Conservation (phyloP, 2,888 invertebrate genomes). For the Eristalinus sepulchralis region DNA sequence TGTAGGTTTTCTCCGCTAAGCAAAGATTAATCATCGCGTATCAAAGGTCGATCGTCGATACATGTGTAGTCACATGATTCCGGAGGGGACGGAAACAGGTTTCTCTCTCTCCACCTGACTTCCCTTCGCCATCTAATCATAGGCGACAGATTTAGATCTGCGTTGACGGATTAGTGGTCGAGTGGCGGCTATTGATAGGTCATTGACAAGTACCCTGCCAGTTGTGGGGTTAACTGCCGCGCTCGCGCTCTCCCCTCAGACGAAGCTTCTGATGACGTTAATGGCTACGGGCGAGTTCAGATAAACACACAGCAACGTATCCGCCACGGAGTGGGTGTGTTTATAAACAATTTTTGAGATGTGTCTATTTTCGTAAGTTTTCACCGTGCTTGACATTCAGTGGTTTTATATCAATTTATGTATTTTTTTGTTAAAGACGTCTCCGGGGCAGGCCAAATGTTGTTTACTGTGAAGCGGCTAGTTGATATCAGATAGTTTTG, state of each 20-base stretch:
- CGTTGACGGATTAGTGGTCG: not conserved
- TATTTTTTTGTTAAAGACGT: not conserved
- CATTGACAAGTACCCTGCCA: slow-evolving; percentile 13
- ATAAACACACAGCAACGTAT: not conserved
- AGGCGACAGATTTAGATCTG: not conserved
- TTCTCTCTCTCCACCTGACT: not conserved
- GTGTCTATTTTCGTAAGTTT: not conserved
- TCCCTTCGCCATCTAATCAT: not conserved
- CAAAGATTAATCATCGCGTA: slow-evolving; percentile 16
- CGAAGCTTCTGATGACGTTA: slow-evolving; percentile 6
- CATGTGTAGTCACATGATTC: slow-evolving; percentile 28
- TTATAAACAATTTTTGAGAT: slow-evolving; percentile 46
- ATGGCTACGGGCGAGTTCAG: not conserved
- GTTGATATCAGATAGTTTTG: not conserved
- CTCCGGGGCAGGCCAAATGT: not conserved
- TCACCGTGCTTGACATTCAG: not conserved
- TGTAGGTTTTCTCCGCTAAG: not conserved
- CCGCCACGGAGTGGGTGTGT: slow-evolving; percentile 36
- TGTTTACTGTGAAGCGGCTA: not conserved
- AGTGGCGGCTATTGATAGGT: not conserved
- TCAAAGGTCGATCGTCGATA: slow-evolving; percentile 31
- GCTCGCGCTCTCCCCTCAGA: not conserved
- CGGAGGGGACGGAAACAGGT: not conserved
- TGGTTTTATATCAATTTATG: not conserved
- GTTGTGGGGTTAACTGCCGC: not conserved